Evolutionary conservation across 2,797 vertebrate species (phyloP).

Genomic region (Lutjanus argentimaculatus): DNA sequence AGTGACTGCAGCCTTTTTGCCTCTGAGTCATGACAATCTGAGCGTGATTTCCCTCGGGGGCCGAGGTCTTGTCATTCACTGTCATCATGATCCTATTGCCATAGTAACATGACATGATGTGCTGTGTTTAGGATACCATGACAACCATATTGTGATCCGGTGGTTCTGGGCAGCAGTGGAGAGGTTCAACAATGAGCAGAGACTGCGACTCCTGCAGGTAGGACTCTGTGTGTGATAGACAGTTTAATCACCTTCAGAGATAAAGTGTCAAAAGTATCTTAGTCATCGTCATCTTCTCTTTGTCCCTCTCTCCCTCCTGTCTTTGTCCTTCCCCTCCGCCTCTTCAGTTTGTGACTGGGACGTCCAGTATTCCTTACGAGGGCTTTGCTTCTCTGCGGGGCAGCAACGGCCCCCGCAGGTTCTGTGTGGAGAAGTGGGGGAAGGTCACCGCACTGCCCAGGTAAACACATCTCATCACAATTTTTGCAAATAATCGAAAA

Average conservation of each 20-base stretch:
- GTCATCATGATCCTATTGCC: too few relatives aligned
- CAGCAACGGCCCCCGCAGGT: slow-evolving; percentile 96
- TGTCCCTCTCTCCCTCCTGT: background rate
- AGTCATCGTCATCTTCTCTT: too few relatives aligned
- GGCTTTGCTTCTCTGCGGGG: slow-evolving; percentile 96
- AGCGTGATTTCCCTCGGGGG: background rate
- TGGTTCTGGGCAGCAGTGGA: slow-evolving; percentile 99
- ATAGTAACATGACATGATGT: background rate
- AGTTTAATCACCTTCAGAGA: background rate
- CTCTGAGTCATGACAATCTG: background rate
- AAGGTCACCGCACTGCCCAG: slow-evolving; percentile 96
- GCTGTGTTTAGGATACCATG: slow-evolving; percentile 91
- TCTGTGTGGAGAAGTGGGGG: slow-evolving; percentile 99
- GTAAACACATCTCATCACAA: slow-evolving; percentile 66
- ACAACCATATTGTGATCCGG: slow-evolving; percentile 97
- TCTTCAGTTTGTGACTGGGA: slow-evolving; percentile 95
- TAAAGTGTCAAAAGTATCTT: background rate
- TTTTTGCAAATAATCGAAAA: too few relatives aligned
- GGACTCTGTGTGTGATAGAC: background rate
- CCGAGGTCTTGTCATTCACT: background rate
- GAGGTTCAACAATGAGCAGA: slow-evolving; percentile 97
- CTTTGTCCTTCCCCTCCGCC: fast-evolving
- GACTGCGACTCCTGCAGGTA: slow-evolving; percentile 94
- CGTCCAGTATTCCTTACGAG: slow-evolving; percentile 97
- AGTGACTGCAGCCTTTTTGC: background rate